phyloP scores from a whole-genome alignment of 2,797 vertebrate species.

The Aeoliscus strigatus region DNA sequence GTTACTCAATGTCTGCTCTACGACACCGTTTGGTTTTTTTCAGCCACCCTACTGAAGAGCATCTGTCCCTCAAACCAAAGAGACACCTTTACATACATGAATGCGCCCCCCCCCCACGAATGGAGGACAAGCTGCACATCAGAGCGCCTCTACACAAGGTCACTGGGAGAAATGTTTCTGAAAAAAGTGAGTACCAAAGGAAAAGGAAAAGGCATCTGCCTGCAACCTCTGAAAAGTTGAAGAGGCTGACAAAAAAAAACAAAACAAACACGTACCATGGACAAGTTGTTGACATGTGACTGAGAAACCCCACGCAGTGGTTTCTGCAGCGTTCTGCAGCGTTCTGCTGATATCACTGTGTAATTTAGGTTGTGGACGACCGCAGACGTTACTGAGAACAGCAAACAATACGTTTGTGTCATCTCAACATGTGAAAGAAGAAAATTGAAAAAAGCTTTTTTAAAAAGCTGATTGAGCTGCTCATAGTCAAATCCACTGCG shows the following conservation, averaged over 20 bases:
- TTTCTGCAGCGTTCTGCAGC: conserved; percentile 13
- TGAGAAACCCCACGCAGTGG: conserved; percentile 7
- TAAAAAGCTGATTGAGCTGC: no score
- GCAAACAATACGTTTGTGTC: neutral
- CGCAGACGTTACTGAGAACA: neutral
- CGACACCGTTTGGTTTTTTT: no score
- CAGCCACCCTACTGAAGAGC: no score
- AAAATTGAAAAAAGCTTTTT: no score
- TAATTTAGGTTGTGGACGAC: neutral
- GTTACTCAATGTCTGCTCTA: no score
- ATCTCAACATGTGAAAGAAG: no score
- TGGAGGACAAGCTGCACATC: no score
- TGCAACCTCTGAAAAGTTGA: conserved; percentile 8
- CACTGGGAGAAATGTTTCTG: neutral
- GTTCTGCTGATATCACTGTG: conserved; percentile 13
- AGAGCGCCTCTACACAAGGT: neutral
- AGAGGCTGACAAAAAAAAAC: conserved; percentile 12
- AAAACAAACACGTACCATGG: neutral
- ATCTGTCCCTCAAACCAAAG: no score
- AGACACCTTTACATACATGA: no score
- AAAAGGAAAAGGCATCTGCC: conserved; percentile 3
- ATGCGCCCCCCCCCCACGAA: no score
- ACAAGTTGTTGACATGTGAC: conserved; percentile 11
- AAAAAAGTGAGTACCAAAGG: conserved; percentile 13
- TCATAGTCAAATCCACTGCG: no score